phyloP scores from a whole-genome alignment of 2,888 invertebrate species.

The Drosophila borealis region DNA sequence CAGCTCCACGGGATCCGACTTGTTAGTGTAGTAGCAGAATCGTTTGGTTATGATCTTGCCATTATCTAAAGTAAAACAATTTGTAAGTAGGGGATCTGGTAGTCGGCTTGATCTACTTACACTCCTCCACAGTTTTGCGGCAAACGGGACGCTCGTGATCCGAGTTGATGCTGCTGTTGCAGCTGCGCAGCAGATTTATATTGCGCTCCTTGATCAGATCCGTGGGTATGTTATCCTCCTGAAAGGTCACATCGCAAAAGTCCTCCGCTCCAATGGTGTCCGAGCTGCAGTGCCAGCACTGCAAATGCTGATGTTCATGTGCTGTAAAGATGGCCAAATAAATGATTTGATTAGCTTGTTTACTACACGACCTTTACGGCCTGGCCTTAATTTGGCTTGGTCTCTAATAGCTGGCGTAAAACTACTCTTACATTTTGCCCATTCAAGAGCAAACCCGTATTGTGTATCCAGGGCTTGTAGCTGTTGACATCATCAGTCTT shows the following conservation, averaged over 20 bases:
- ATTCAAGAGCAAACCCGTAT: constrained; percentile 4
- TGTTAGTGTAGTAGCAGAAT: constrained; percentile 84
- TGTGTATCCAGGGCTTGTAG: not conserved
- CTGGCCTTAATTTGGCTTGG: constrained; percentile 34
- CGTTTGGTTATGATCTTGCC: constrained; percentile 81
- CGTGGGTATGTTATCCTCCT: constrained; percentile 79
- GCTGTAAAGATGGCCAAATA: constrained; percentile 17
- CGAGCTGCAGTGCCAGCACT: constrained; percentile 84
- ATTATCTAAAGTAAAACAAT: constrained; percentile 59
- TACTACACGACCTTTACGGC: constrained; percentile 44
- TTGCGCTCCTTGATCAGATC: constrained; percentile 76
- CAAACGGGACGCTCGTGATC: constrained; percentile 83
- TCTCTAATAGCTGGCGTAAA: not conserved
- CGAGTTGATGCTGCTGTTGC: constrained; percentile 82
- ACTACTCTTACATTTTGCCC: constrained; percentile 6
- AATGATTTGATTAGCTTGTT: constrained; percentile 14
- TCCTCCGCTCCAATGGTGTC: constrained; percentile 82
- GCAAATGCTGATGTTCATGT: constrained; percentile 57
- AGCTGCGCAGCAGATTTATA: constrained; percentile 76
- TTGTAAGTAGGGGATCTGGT: not conserved
- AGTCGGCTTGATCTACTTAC: constrained; percentile 56
- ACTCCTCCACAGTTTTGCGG: constrained; percentile 83
- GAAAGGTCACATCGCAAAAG: constrained; percentile 81
- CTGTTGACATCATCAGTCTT: constrained; percentile 48
- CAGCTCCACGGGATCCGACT: constrained; percentile 79